Conservation (phyloP, 2,113 vertebrate genomes). For the Callipepla squamata region DNA sequence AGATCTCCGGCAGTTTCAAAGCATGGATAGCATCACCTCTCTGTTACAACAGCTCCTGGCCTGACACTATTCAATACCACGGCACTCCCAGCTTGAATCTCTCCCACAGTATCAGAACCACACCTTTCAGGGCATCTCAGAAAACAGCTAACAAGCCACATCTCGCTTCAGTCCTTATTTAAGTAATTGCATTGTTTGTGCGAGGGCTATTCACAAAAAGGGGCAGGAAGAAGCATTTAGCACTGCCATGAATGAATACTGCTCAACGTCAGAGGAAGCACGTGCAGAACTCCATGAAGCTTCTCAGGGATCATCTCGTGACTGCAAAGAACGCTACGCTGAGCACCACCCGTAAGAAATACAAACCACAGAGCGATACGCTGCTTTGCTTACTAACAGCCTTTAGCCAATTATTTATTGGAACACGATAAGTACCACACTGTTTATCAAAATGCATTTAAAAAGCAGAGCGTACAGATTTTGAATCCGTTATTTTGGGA, state of each 20-base stretch:
- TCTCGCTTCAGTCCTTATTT: fast-evolving
- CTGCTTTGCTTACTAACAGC: background rate
- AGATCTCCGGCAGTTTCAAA: background rate
- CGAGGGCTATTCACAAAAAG: background rate
- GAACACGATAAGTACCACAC: background rate
- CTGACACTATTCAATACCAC: background rate
- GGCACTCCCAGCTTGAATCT: background rate
- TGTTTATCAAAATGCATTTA: background rate
- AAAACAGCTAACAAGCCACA: background rate
- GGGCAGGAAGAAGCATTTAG: background rate
- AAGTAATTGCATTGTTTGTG: background rate
- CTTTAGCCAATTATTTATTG: background rate
- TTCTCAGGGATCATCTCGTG: background rate
- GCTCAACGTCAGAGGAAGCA: background rate
- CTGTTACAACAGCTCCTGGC: background rate
- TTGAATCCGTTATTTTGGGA: background rate
- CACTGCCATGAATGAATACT: background rate
- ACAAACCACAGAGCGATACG: background rate
- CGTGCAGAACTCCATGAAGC: background rate
- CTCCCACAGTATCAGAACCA: fast-evolving
- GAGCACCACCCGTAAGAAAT: fast-evolving
- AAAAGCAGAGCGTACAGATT: background rate
- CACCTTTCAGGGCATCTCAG: background rate
- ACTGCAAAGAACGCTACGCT: background rate
- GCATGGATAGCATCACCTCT: background rate